Conservation (phyloP, 2,113 vertebrate genomes). For the Notothenia rossii region DNA sequence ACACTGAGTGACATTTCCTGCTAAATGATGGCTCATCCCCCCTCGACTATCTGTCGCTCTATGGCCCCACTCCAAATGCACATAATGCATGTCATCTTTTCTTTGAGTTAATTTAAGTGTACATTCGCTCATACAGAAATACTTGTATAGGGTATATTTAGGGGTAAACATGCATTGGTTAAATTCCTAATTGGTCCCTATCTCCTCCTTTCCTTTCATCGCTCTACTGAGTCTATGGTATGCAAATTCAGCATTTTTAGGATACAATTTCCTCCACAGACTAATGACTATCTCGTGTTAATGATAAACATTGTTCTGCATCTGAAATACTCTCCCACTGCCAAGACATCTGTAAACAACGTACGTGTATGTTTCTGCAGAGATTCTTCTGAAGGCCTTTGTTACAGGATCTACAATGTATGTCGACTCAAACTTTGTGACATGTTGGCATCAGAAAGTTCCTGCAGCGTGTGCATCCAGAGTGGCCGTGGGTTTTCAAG, state of each 20-base stretch:
- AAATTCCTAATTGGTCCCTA: neutral
- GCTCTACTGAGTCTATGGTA: neutral
- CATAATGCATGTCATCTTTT: too few species aligned
- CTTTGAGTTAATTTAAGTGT: neutral
- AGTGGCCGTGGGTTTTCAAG: conserved; percentile 39
- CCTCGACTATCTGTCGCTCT: too few species aligned
- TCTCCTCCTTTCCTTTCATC: neutral
- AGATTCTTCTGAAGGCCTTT: neutral
- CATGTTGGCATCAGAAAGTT: conserved; percentile 9
- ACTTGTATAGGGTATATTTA: neutral
- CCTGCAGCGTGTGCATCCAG: conserved; percentile 30
- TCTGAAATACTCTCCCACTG: neutral
- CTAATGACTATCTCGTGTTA: neutral
- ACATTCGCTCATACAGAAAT: neutral
- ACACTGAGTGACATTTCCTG: neutral
- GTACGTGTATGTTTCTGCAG: neutral
- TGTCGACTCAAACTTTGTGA: conserved; percentile 17
- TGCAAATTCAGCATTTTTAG: neutral
- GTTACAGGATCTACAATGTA: neutral
- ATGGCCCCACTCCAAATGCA: too few species aligned
- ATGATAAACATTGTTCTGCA: neutral
- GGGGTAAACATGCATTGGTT: neutral
- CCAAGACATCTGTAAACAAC: neutral
- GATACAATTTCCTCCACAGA: neutral
- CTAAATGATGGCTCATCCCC: too few species aligned